These are phyloP conservation scores for Actinostola sp. DNA, from an alignment of 92 coral and sea anemone species.

Conservation along the genomic window DNA sequence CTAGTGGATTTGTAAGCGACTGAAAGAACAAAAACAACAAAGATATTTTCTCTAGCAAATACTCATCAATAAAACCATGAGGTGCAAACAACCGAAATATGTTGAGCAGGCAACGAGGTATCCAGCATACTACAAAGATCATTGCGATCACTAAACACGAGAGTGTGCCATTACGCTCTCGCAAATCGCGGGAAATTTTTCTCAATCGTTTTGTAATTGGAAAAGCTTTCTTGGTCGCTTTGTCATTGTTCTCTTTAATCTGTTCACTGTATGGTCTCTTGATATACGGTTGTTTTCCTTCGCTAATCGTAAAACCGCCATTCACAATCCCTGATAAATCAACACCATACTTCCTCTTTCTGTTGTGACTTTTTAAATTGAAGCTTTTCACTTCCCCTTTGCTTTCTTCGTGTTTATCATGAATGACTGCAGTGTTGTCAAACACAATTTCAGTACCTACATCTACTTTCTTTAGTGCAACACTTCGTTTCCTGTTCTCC, in stretches of 20 bases:
- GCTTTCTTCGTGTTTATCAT: background rate
- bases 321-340: background rate
- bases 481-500: too few species aligned
- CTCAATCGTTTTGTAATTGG: constrained; percentile 1
- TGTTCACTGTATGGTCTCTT: background rate
- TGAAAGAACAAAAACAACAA: constrained; percentile 63
- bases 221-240: background rate
- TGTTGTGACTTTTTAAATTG: background rate
- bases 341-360: background rate
- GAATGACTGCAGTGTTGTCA: too few species aligned
- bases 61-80: background rate
- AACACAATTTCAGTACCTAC: too few species aligned
- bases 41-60: constrained; percentile 58
- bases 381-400: background rate
- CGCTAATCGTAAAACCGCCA: background rate
- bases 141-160: constrained; percentile 59
- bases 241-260: too few species aligned
- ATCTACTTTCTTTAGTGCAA: too few species aligned
- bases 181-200: constrained; percentile 10
- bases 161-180: constrained; percentile 54
- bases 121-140: constrained; percentile 63
- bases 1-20: constrained; percentile 65
- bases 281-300: background rate
- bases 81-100: constrained; percentile 24
- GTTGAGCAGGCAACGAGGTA: constrained; percentile 62